Percentiles rank a stretch among this genome's conserved stretches.
Conservation (phyloP, 2,797 vertebrate species). For the Cheracebus regulus region DNA sequence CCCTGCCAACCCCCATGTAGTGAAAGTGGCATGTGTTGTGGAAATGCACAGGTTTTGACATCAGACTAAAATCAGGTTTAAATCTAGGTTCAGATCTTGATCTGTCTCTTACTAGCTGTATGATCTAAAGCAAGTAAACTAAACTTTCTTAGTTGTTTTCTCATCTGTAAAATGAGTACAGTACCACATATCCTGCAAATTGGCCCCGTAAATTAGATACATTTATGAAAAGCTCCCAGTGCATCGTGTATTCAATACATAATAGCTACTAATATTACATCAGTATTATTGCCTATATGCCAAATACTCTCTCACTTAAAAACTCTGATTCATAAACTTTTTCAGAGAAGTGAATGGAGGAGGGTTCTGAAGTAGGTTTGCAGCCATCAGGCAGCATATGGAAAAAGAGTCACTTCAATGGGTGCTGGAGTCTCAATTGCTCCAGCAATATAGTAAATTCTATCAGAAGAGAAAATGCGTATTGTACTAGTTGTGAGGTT, state of each 20-base stretch:
- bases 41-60: not conserved
- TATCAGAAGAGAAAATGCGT: not conserved
- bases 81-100: not conserved
- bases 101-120: not conserved
- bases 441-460: not conserved
- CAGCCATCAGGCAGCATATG: not conserved
- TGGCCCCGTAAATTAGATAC: not conserved
- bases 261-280: not conserved
- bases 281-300: not conserved
- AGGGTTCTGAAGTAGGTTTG: not conserved
- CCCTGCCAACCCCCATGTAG: fast-evolving
- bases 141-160: not conserved
- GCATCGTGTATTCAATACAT: not conserved
- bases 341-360: not conserved
- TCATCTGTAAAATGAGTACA: not conserved
- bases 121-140: not conserved
- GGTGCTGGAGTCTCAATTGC: not conserved
- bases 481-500: not conserved
- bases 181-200: not conserved
- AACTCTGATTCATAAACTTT: not conserved
- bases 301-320: not conserved
- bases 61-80: not conserved
- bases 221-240: not conserved
- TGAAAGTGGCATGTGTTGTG: not conserved
- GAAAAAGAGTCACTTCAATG: not conserved